Evolutionary conservation across 2,113 vertebrate genomes (phyloP).

Genomic region (Tamias sibiricus): DNA sequence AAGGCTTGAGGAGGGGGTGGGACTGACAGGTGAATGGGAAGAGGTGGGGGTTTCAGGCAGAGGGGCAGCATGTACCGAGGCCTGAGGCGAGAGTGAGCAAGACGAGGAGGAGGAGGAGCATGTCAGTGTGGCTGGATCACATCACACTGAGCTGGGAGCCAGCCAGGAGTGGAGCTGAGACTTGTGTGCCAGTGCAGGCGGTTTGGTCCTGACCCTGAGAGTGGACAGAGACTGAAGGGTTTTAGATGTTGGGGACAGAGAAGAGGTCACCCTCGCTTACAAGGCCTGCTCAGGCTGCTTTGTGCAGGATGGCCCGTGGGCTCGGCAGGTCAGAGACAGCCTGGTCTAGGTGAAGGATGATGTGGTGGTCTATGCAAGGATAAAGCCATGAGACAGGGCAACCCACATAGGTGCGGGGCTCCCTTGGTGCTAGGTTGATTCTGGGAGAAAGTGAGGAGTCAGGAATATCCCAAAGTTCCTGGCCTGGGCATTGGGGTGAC

Average conservation of each 20-base stretch:
- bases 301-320: background rate
- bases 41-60: background rate
- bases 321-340: background rate
- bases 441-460: background rate
- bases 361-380: background rate
- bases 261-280: background rate
- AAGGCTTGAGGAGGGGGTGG: background rate
- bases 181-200: background rate
- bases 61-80: background rate
- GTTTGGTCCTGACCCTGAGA: background rate
- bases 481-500: background rate
- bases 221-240: background rate
- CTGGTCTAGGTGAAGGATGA: background rate
- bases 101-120: background rate
- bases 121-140: background rate
- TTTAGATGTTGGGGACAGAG: background rate
- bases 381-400: background rate
- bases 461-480: background rate
- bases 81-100: background rate
- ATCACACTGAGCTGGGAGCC: background rate
- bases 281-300: background rate
- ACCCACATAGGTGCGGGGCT: background rate
- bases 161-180: background rate
- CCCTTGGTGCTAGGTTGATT: background rate
- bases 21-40: background rate